Conservation (phyloP, 1,140 invertebrate species). For the Drosophila watanabei region DNA sequence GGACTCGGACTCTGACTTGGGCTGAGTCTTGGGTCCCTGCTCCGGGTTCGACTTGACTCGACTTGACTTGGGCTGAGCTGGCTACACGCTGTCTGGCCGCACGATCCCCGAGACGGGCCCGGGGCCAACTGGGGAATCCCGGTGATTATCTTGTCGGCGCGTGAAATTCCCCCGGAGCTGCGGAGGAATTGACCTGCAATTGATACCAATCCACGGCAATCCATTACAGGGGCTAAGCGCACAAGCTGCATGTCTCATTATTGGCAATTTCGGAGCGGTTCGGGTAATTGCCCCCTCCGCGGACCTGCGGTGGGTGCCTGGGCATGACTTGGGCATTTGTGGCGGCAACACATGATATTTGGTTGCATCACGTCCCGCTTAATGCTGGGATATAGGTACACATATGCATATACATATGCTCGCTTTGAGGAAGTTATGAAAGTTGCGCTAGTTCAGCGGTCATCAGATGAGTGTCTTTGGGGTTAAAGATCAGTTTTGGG, state of each 20-base stretch:
- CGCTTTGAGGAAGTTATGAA: slow-evolving; percentile 45
- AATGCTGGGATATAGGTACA: slow-evolving; percentile 27
- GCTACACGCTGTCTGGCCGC: slow-evolving; percentile 78
- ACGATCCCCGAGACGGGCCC: slow-evolving; percentile 64
- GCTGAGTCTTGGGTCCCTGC: slow-evolving; percentile 3
- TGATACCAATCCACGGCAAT: slow-evolving; percentile 84
- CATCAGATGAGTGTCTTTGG: slow-evolving; percentile 32
- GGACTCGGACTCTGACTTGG: neutral
- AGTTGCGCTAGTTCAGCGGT: slow-evolving; percentile 46
- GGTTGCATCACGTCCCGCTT: slow-evolving; percentile 51
- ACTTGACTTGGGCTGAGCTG: slow-evolving; percentile 18
- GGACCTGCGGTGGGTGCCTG: slow-evolving; percentile 37
- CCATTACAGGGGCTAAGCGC: slow-evolving; percentile 84
- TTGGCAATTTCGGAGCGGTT: slow-evolving; percentile 81
- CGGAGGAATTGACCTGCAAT: slow-evolving; percentile 83
- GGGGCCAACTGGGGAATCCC: slow-evolving; percentile 83
- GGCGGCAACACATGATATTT: slow-evolving; percentile 53
- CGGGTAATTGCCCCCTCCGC: slow-evolving; percentile 64
- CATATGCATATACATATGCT: slow-evolving; percentile 14
- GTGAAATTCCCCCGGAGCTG: slow-evolving; percentile 71
- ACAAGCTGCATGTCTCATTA: slow-evolving; percentile 85
- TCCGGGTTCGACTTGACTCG: slow-evolving; percentile 25
- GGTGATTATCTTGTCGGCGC: slow-evolving; percentile 82
- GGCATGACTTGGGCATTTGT: slow-evolving; percentile 68
- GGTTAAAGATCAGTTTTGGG: slow-evolving; percentile 27